Percentiles rank a stretch among this genome's conserved stretches.
Conservation (phyloP, 2,113 vertebrate genomes). For the Cisticola juncidis region DNA sequence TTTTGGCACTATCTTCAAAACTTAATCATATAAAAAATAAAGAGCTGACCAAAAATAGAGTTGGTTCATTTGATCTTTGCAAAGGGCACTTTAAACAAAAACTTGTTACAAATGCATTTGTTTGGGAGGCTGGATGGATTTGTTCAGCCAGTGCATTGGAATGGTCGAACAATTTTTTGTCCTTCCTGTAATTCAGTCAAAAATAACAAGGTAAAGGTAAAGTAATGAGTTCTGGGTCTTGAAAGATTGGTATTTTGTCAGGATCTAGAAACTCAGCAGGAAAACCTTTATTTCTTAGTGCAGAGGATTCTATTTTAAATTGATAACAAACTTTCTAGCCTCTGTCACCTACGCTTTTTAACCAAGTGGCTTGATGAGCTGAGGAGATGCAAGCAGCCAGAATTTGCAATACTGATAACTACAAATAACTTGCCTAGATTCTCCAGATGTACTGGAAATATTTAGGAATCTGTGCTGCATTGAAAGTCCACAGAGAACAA, state of each 20-base stretch:
- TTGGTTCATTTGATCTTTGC: neutral
- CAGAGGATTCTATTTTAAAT: neutral
- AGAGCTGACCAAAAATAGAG: neutral
- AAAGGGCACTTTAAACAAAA: neutral
- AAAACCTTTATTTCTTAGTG: neutral
- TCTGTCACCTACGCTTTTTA: neutral
- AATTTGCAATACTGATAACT: neutral
- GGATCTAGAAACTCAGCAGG: neutral
- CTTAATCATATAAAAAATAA: neutral
- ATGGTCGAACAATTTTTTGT: neutral
- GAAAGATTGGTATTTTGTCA: neutral
- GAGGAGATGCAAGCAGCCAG: neutral
- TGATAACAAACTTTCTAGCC: neutral
- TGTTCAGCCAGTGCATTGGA: neutral
- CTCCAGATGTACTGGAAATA: neutral
- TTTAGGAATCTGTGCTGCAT: neutral
- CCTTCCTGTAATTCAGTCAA: neutral
- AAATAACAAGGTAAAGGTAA: neutral
- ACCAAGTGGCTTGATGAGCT: neutral
- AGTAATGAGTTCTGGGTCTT: neutral
- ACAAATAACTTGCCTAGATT: neutral
- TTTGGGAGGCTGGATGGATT: neutral
- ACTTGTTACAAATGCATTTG: neutral
- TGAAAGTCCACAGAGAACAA: neutral
- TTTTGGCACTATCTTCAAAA: neutral